Base-by-base conservation (phyloP, 2,797 vertebrate species). In the Enteromius trimaculatus region DNA sequence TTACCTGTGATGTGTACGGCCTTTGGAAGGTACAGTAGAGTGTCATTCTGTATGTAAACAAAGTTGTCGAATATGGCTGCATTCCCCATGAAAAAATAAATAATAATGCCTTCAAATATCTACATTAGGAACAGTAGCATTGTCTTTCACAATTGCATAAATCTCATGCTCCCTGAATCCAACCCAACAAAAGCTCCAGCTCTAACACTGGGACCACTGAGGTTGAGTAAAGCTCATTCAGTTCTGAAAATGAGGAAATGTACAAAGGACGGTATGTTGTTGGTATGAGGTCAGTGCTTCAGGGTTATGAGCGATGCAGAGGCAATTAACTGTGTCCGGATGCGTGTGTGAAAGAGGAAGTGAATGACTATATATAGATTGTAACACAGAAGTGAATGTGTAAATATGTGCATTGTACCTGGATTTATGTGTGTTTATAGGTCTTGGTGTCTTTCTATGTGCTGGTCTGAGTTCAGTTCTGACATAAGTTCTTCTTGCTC, bases 111-210 rank as follows among this genome's bases (percentile, higher is more conserved):
- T 75, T 86, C 29, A 87, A 62, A 82, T 87, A 82, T 84, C 68
- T 88, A 87, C 83, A 90, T 85, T 65, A 77, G 78, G 19, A 86
- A 85, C 14, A 60, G 64, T 86, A 86, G 80, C 77, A 86, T 87
- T 78, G 51, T 92, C 72, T 77, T 92, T 93, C 85, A 90, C 88
- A 90, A 75, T 94, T 95, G 93, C 94, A 95, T 95, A 94, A 94
- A 92, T 85, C 89, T 88, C 88, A 90, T 88, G 88, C 90, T 94
- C 93, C 93, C 93, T 95, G 95, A 94, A 94, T 91, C 86, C 86
- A 88, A 87, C 82, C 79, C 89, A 71, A 71, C 31, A 58, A 53
- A 69, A 29, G 13, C 14, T 26, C 55, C 37, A 83, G 68, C 49
- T 79, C 26, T 21, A 37, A 31, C 19, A 53, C 80, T 29, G 31